Conservation (phyloP, 2,888 invertebrate genomes). For the Liposcelis brunnea region DNA sequence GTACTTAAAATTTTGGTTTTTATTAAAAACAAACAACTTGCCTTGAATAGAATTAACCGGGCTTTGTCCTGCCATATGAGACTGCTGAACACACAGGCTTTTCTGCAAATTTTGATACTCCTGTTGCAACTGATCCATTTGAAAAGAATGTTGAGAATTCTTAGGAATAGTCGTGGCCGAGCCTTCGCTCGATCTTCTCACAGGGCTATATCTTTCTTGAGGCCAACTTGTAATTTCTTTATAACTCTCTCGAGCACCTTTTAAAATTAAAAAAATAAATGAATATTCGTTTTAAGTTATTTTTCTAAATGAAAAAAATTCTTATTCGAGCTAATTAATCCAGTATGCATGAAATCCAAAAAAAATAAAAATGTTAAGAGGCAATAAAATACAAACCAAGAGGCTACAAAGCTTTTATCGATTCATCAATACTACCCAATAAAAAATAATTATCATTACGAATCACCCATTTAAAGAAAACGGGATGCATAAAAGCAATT, state of each 20-base stretch:
- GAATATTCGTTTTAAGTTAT: too few species aligned
- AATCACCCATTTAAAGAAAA: not conserved
- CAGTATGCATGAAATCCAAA: slow-evolving; percentile 1
- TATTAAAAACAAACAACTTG: slow-evolving; percentile 8
- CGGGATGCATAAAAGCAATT: not conserved
- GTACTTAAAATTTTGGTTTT: too few species aligned
- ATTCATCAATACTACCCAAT: too few species aligned
- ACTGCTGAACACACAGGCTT: slow-evolving; percentile 17
- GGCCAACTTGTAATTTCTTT: slow-evolving; percentile 36
- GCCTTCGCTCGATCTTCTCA: slow-evolving; percentile 75
- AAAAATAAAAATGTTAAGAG: slow-evolving; percentile 11
- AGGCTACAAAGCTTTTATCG: not conserved
- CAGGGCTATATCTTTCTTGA: slow-evolving; percentile 73
- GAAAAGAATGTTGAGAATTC: slow-evolving; percentile 20
- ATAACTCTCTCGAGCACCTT: slow-evolving; percentile 36
- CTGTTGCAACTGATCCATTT: slow-evolving; percentile 43
- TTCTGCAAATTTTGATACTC: slow-evolving; percentile 68
- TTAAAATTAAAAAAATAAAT: too few species aligned
- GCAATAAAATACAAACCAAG: slow-evolving; percentile 8
- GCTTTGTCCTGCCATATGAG: too few species aligned
- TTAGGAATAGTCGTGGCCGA: slow-evolving; percentile 26
- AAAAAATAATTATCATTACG: too few species aligned
- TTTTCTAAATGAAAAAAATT: slow-evolving; percentile 4
- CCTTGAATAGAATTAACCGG: too few species aligned
- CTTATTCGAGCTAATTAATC: slow-evolving; percentile 2